These are phyloP conservation scores for Wasmannia auropunctata DNA, from an alignment of 1,140 invertebrate species.

Conservation along the genomic window DNA sequence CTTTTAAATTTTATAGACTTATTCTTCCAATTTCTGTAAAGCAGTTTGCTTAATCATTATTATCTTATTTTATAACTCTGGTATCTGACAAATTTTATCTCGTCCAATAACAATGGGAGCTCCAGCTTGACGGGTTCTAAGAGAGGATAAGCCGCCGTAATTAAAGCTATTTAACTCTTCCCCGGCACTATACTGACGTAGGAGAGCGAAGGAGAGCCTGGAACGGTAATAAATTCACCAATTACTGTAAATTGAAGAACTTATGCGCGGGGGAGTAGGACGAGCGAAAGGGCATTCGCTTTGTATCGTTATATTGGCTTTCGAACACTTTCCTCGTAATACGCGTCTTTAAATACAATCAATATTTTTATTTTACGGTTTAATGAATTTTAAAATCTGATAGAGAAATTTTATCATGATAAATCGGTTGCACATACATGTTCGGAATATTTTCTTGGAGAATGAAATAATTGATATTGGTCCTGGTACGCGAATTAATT, in stretches of 20 bases:
- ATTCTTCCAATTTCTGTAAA: neutral
- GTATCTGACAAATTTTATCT: neutral
- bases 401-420: neutral
- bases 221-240: constrained; percentile 74
- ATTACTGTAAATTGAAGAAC: constrained; percentile 72
- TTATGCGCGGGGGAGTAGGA: constrained; percentile 5
- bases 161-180: constrained; percentile 61
- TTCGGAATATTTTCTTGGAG: constrained; percentile 1
- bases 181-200: constrained; percentile 50
- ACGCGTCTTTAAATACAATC: neutral
- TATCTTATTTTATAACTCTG: neutral
- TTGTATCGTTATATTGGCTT: neutral
- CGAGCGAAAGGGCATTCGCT: constrained; percentile 51
- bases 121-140: constrained; percentile 62
- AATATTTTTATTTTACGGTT: neutral
- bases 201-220: constrained; percentile 47
- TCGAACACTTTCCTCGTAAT: neutral
- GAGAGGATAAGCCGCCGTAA: constrained; percentile 46
- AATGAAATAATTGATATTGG: neutral
- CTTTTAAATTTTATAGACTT: neutral
- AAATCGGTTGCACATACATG: neutral
- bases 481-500: neutral
- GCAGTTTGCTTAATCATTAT: neutral
- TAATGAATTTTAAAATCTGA: neutral
- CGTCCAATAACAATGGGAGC: neutral